These are phyloP conservation scores for Paguma larvata DNA, from an alignment of 2,797 vertebrate species.

Conservation along the genomic window DNA sequence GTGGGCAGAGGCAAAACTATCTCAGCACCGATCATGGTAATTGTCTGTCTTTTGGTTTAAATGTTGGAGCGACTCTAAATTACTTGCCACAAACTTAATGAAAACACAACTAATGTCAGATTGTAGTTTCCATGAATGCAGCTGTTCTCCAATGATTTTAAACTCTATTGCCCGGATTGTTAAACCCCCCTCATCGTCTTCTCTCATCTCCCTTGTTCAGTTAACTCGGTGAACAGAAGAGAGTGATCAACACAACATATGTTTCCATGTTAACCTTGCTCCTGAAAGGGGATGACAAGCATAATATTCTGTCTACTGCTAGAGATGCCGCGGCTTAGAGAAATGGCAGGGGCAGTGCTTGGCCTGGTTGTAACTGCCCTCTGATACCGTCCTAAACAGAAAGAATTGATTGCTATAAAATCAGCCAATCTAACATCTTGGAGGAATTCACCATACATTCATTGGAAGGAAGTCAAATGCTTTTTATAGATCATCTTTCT, in stretches of 20 bases:
- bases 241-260: background rate
- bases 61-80: background rate
- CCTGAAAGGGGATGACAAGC: background rate
- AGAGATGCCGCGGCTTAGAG: background rate
- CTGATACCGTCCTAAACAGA: background rate
- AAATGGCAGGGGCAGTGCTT: background rate
- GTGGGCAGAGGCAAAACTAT: background rate
- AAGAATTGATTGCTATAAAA: conserved; percentile 11
- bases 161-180: background rate
- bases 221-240: background rate
- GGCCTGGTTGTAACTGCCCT: background rate
- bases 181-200: background rate
- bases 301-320: conserved; percentile 5
- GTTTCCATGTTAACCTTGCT: conserved; percentile 29
- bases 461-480: conserved; percentile 19
- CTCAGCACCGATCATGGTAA: conserved; percentile 40
- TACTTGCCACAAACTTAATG: conserved; percentile 37
- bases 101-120: conserved; percentile 29
- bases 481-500: conserved; percentile 11
- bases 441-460: background rate
- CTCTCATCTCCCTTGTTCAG: background rate
- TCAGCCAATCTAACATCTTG: background rate
- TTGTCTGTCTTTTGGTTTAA: background rate
- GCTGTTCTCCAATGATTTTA: background rate
- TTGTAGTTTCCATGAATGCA: background rate